Evolutionary conservation across 2,888 invertebrate species (phyloP).

Genomic region (Melanchra persicariae): DNA sequence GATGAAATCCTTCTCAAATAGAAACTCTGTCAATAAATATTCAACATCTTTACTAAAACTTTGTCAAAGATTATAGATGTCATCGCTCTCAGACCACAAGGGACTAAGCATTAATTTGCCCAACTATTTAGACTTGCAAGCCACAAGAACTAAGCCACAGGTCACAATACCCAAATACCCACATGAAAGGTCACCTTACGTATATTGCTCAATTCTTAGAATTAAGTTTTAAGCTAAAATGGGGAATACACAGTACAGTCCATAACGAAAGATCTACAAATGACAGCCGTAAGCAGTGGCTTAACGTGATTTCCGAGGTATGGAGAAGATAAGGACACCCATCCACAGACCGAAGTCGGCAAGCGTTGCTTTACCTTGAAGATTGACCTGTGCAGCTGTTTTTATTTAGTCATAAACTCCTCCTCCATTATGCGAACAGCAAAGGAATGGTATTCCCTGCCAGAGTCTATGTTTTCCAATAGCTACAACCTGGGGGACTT

Average conservation of each 20-base stretch:
- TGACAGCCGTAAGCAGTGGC: no score
- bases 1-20: not conserved
- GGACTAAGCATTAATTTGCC: constrained; percentile 22
- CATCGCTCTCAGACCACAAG: constrained; percentile 17
- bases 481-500: no score
- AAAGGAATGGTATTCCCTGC: no score
- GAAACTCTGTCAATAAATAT: not conserved
- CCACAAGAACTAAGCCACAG: constrained; percentile 9
- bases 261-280: no score
- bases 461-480: no score
- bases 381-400: no score
- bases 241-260: not conserved
- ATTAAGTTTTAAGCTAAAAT: not conserved
- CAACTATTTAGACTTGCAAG: constrained; percentile 22
- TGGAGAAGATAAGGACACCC: no score
- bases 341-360: no score
- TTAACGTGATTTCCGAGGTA: no score
- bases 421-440: no score
- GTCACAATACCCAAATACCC: constrained; percentile 13
- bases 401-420: no score
- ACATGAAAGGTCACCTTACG: not conserved
- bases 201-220: constrained; percentile 4
- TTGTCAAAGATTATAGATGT: constrained; percentile 3
- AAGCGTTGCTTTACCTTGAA: no score
- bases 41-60: constrained; percentile 8